phyloP scores from a whole-genome alignment of 1,140 invertebrate species.

The Zaprionus nigranus region DNA sequence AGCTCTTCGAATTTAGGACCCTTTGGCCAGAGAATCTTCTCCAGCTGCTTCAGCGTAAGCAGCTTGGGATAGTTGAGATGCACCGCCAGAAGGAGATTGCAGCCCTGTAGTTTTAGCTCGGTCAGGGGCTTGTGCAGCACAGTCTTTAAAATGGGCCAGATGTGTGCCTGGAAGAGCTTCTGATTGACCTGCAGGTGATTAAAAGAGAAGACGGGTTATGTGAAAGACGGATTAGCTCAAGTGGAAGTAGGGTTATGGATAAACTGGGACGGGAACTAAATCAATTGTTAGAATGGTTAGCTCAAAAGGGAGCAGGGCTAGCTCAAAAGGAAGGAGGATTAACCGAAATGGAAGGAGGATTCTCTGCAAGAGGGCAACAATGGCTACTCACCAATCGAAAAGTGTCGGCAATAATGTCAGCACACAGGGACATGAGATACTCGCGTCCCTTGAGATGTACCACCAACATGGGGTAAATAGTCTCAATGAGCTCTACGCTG shows the following conservation, averaged over 20 bases:
- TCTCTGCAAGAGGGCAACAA: neutral
- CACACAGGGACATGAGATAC: conserved; percentile 49
- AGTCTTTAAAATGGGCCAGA: conserved; percentile 50
- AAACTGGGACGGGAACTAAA: too few relatives aligned
- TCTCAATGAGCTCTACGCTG: conserved; percentile 16
- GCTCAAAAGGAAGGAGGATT: neutral
- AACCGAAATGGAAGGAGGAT: too few relatives aligned
- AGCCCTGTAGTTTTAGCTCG: conserved; percentile 32
- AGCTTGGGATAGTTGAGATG: conserved; percentile 35
- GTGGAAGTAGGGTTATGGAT: too few relatives aligned
- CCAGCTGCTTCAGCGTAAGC: conserved; percentile 26
- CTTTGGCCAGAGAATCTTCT: conserved; percentile 42
- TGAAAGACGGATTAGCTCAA: neutral
- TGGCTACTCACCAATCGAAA: conserved; percentile 33
- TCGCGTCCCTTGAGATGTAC: conserved; percentile 54
- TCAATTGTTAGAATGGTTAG: too few relatives aligned
- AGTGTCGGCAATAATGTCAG: conserved; percentile 32
- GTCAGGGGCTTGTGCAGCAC: conserved; percentile 35
- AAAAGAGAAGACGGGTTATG: neutral
- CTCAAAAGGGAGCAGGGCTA: neutral
- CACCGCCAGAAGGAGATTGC: conserved; percentile 51
- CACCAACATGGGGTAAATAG: conserved; percentile 39
- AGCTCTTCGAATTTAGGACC: conserved; percentile 28
- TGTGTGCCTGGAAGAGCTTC: conserved; percentile 20
- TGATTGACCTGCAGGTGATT: neutral